Evolutionary conservation across 2,113 vertebrate genomes (phyloP).

Genomic region (Neodon shergylaensis): DNA sequence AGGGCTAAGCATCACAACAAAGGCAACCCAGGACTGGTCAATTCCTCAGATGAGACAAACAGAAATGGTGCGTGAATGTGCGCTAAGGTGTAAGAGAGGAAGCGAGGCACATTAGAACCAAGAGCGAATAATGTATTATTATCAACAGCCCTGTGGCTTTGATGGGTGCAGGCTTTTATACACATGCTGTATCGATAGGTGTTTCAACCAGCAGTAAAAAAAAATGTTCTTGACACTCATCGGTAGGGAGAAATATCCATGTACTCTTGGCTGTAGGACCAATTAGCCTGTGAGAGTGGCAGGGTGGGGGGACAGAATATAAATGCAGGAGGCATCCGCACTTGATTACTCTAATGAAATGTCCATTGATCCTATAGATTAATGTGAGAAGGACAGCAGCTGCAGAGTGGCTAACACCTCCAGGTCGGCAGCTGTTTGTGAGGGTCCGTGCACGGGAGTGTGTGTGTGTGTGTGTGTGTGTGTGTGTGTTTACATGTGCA

Average conservation of each 20-base stretch:
- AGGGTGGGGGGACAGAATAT: slow-evolving; percentile 82
- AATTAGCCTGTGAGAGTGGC: slow-evolving; percentile 87
- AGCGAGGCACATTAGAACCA: slow-evolving; percentile 63
- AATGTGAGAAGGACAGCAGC: slow-evolving; percentile 90
- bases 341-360: slow-evolving; percentile 93
- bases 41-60: slow-evolving; percentile 57
- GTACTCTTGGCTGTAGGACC: slow-evolving; percentile 85
- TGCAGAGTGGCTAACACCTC: slow-evolving; percentile 88
- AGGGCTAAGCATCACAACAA: slow-evolving; percentile 27
- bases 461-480: slow-evolving; percentile 13
- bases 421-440: slow-evolving; percentile 83
- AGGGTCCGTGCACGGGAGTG: neutral
- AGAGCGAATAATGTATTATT: slow-evolving; percentile 76
- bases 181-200: slow-evolving; percentile 82
- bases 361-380: slow-evolving; percentile 92
- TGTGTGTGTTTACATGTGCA: neutral
- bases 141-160: slow-evolving; percentile 76
- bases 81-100: slow-evolving; percentile 76
- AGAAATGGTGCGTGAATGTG: slow-evolving; percentile 26
- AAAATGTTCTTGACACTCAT: slow-evolving; percentile 85
- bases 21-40: slow-evolving; percentile 43
- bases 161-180: slow-evolving; percentile 83
- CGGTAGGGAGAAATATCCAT: slow-evolving; percentile 86
- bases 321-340: slow-evolving; percentile 88
- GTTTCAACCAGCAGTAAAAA: slow-evolving; percentile 83